Evolutionary conservation across 2,113 vertebrate species (phyloP), one percentile per base, ranked within the genome.

Genomic region (Rhinolophus sinicus): DNA sequence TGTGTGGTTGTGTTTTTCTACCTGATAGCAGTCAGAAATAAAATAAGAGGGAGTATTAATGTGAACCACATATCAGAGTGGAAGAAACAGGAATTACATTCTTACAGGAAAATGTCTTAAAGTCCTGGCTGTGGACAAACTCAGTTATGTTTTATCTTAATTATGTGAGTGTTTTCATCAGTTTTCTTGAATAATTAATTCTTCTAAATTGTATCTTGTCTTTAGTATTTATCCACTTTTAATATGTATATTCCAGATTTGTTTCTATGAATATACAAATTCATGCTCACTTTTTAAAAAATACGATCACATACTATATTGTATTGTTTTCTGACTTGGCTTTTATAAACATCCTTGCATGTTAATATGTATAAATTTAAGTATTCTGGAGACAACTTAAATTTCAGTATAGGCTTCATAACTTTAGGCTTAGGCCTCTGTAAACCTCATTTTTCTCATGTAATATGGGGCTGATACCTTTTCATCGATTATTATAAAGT

Each of bases 91-190:
- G 50, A 85, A 50, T 77, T 95, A 64, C 10, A 26, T 58, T 76
- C 38, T 88, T 56, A 38, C 1, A 92, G 56, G 83, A 67, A 56
- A 50, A 77, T 60, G 19, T 82, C 9, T 72, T 70, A 77, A 77
- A 93, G 38, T 56, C 56, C n/a, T 35, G 12, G 33, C 54, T 80
- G 64, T 50, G 12, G 24, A 13, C 65, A 82, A 73, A 58, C 44
- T 84, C 13, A 88, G 10, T 77, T 88, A 70, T 78, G 44, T 94
- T 76, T 85, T 52, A 30, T 90, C 26, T 90, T 89, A 95, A 90
- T 75, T 85, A 13, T 64, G 50, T 69, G 44, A 94, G n/a, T 44
- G 47, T 54, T 89, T 47, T 95, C n/a, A 80, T 78, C 33, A 85
- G 24, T 18, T 76, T 91, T 82, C 19, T 89, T 88, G 21, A 76